These are phyloP conservation scores for Caprella mutica DNA, from an alignment of 2,888 invertebrate species.

Conservation along the genomic window DNA sequence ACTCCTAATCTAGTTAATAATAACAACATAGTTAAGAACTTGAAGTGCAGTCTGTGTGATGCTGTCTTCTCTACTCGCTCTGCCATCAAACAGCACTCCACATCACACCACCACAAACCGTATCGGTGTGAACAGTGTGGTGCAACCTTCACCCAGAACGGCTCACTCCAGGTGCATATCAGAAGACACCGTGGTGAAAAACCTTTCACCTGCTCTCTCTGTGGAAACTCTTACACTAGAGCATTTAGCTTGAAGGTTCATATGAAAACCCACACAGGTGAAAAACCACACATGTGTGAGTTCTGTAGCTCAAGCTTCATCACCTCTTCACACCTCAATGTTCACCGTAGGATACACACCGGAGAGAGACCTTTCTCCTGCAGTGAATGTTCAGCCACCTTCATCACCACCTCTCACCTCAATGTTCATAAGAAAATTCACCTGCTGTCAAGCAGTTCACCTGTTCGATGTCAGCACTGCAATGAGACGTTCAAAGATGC, in stretches of 20 bases:
- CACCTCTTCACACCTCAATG: slow-evolving; percentile 31
- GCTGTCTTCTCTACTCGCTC: slow-evolving; percentile 21
- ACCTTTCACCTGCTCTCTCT: slow-evolving; percentile 27
- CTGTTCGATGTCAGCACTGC: slow-evolving; percentile 25
- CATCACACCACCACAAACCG: slow-evolving; percentile 25
- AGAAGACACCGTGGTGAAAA: slow-evolving; percentile 31
- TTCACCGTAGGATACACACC: slow-evolving; percentile 31
- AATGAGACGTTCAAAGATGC: slow-evolving; percentile 27
- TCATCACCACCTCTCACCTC: slow-evolving; percentile 31
- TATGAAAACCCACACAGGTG: slow-evolving; percentile 34
- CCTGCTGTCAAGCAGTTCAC: slow-evolving; percentile 1
- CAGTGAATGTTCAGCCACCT: slow-evolving; percentile 30
- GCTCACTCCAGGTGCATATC: slow-evolving; percentile 30
- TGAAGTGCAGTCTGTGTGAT: slow-evolving; percentile 29
- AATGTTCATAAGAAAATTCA: slow-evolving; percentile 32
- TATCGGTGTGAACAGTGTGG: slow-evolving; percentile 32
- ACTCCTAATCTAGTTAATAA: background rate
- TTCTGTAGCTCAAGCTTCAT: slow-evolving; percentile 32
- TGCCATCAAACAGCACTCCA: slow-evolving; percentile 25
- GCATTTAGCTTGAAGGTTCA: slow-evolving; percentile 32
- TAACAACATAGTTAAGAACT: background rate
- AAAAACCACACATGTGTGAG: slow-evolving; percentile 32
- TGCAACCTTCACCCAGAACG: slow-evolving; percentile 32
- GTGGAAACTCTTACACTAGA: slow-evolving; percentile 30
- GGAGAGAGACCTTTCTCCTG: slow-evolving; percentile 32